Percentiles rank a stretch among this genome's conserved stretches.
Conservation (phyloP, 2,797 vertebrate genomes). For the Anguilla anguilla region DNA sequence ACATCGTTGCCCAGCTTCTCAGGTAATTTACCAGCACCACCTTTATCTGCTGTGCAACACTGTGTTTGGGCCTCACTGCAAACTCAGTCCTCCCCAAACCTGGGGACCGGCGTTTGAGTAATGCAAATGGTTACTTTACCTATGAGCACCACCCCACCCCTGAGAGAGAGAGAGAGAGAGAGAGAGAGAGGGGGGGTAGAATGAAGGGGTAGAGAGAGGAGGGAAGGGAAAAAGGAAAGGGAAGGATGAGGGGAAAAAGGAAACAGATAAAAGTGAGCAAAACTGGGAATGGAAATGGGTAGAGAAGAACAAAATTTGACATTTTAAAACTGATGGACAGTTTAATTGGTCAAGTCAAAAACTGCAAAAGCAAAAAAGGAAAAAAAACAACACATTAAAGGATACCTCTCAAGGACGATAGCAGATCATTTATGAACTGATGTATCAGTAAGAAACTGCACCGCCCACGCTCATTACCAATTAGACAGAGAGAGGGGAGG, state of each 20-base stretch:
- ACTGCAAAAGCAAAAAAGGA: neutral
- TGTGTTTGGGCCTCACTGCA: too few species aligned
- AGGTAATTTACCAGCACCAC: too few species aligned
- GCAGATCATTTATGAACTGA: neutral
- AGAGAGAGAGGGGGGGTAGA: neutral
- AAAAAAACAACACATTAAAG: neutral
- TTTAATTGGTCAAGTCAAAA: neutral
- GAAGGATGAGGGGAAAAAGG: neutral
- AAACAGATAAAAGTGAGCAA: neutral
- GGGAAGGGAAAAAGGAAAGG: neutral
- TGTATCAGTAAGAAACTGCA: neutral
- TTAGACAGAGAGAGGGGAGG: neutral
- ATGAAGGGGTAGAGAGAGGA: neutral
- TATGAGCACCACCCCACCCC: too few species aligned
- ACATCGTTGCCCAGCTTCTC: too few species aligned
- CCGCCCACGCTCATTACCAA: neutral
- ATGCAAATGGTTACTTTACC: too few species aligned
- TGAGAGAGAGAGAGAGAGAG: neutral
- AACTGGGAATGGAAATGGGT: neutral
- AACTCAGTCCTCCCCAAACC: too few species aligned
- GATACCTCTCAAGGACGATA: neutral
- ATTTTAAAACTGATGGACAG: neutral
- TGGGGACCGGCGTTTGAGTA: too few species aligned
- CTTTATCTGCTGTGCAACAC: too few species aligned
- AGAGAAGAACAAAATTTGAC: neutral